These are phyloP conservation scores for Tragelaphus buxtoni DNA, from an alignment of 2,113 vertebrate species.

Conservation along the genomic window DNA sequence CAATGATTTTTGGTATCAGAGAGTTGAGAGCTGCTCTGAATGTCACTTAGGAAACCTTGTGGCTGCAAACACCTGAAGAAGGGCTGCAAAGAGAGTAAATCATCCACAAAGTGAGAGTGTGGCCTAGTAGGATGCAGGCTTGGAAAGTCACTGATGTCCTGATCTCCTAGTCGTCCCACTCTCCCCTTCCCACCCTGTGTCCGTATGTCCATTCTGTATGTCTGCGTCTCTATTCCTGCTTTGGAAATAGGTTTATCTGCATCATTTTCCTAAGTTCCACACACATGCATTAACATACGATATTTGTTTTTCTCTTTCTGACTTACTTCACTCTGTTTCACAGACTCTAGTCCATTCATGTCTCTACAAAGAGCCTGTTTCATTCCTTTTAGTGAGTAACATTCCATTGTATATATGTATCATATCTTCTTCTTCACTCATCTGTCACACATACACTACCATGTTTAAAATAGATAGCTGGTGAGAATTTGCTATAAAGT, in stretches of 20 bases:
- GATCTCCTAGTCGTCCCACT: not conserved
- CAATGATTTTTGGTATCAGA: too few species aligned
- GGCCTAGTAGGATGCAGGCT: not conserved
- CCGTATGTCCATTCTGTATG: not conserved
- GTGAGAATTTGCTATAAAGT: not conserved
- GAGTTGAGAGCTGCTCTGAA: not conserved
- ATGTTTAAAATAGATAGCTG: not conserved
- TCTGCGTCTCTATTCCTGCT: not conserved
- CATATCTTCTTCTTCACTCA: not conserved
- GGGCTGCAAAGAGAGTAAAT: not conserved
- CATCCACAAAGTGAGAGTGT: fast-evolving
- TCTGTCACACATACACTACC: not conserved
- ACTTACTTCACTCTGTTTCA: not conserved
- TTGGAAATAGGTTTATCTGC: not conserved
- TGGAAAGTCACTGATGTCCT: not conserved
- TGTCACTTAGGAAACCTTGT: not conserved
- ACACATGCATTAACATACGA: not conserved
- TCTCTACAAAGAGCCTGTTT: not conserved
- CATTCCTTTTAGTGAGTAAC: not conserved
- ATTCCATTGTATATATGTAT: not conserved
- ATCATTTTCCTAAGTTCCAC: not conserved
- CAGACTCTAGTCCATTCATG: not conserved
- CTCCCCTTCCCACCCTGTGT: not conserved
- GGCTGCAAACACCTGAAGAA: not conserved
- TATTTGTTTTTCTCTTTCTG: not conserved